These are phyloP conservation scores for Trachythela sp. DNA, from an alignment of 64 coral and sea anemone genomes.

Conservation along the genomic window DNA sequence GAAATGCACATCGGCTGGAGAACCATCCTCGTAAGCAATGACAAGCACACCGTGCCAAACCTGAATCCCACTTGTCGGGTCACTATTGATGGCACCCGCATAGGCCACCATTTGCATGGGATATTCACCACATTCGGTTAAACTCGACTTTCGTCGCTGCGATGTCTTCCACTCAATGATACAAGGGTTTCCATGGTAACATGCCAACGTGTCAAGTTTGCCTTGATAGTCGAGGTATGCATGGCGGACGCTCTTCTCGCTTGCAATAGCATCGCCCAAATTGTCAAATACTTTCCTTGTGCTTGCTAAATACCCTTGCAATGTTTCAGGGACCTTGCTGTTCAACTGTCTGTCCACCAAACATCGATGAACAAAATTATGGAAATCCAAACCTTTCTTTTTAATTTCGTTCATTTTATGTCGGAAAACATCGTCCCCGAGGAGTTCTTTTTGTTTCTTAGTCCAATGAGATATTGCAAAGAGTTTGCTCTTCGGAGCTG, in stretches of 20 bases:
- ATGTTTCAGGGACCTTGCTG: not conserved
- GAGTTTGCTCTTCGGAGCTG: constrained; percentile 53
- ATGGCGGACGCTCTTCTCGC: constrained; percentile 72
- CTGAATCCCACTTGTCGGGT: constrained; percentile 46
- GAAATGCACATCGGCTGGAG: constrained; percentile 74
- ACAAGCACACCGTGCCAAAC: constrained; percentile 65
- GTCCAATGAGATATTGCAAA: constrained; percentile 75
- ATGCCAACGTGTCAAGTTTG: constrained; percentile 61
- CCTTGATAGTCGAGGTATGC: constrained; percentile 71
- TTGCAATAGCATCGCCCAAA: constrained; percentile 47
- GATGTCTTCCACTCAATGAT: constrained; percentile 99
- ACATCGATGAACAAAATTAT: constrained; percentile 61
- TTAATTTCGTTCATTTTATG: constrained; percentile 58
- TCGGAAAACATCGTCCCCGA: constrained; percentile 71
- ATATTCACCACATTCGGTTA: constrained; percentile 68
- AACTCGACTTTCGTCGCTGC: constrained; percentile 41
- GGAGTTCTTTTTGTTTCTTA: constrained; percentile 70
- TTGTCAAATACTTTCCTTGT: constrained; percentile 36
- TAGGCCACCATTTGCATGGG: constrained; percentile 81
- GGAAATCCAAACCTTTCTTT: constrained; percentile 63
- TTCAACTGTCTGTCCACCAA: constrained; percentile 26
- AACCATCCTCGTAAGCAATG: constrained; percentile 77
- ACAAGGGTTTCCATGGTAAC: constrained; percentile 70
- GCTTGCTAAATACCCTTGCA: constrained; percentile 28
- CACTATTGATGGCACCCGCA: constrained; percentile 83